Conservation (phyloP, 2,888 invertebrate genomes). For the Cantharis nigra region DNA sequence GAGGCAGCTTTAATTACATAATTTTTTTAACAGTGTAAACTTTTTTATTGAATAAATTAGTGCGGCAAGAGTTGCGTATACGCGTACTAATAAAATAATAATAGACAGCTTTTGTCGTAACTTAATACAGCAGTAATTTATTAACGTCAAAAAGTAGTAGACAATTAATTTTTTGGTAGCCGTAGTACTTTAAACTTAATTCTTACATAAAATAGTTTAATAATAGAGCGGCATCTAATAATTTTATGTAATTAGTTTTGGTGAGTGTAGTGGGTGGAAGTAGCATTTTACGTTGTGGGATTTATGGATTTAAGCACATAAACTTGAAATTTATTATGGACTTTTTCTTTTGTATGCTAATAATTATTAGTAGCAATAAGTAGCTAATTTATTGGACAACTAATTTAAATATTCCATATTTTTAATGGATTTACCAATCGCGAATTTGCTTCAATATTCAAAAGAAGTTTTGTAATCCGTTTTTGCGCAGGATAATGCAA, state of each 20-base stretch:
- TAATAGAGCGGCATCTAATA: conserved; percentile 1
- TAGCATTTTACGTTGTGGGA: background rate
- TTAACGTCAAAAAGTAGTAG: background rate
- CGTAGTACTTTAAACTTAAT: background rate
- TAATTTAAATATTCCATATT: background rate
- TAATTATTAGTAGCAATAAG: background rate
- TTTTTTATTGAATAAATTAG: background rate
- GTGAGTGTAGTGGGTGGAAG: background rate
- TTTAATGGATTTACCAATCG: background rate
- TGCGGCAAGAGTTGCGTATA: background rate
- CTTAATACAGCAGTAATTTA: background rate
- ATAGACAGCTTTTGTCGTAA: background rate
- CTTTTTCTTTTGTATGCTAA: background rate
- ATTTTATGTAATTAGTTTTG: conserved; percentile 3
- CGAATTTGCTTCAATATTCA: background rate
- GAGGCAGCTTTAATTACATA: background rate
- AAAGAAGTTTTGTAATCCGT: background rate
- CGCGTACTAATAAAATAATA: background rate
- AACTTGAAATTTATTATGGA: background rate
- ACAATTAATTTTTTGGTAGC: conserved; percentile 2
- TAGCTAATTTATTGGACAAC: background rate
- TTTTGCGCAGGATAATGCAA: background rate
- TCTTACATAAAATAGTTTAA: background rate
- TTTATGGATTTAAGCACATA: background rate
- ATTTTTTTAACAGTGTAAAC: background rate